phyloP scores from a whole-genome alignment of 2,888 invertebrate genomes.

The Drosophila sordidula region DNA sequence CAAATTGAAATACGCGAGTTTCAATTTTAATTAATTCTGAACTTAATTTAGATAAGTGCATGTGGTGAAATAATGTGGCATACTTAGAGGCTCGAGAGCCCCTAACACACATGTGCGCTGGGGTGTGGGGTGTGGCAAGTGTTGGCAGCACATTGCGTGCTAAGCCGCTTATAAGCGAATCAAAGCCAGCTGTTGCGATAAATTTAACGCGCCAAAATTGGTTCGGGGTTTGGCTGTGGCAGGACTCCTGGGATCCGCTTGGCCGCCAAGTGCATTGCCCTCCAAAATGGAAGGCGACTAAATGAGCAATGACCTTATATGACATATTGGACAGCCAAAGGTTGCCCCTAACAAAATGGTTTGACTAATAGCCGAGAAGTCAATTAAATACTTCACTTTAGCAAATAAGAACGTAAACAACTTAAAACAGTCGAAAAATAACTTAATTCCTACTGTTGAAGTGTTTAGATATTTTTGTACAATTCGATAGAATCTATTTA shows the following conservation, averaged over 20 bases:
- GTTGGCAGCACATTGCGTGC: conserved; percentile 32
- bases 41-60: conserved; percentile 60
- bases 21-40: conserved; percentile 63
- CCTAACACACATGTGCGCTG: conserved; percentile 8
- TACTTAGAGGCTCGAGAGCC: conserved; percentile 10
- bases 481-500: too few relatives aligned
- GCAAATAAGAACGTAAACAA: too few relatives aligned
- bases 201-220: conserved; percentile 32
- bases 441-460: too few relatives aligned
- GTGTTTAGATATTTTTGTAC: too few relatives aligned
- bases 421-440: too few relatives aligned
- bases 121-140: conserved; percentile 13
- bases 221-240: neutral
- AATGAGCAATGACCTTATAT: too few relatives aligned
- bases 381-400: too few relatives aligned
- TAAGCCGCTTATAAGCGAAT: conserved; percentile 57
- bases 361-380: too few relatives aligned
- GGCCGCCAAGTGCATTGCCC: conserved; percentile 5
- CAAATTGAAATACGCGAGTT: conserved; percentile 49
- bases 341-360: too few relatives aligned
- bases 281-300: too few relatives aligned
- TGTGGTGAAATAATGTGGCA: conserved; percentile 43
- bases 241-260: conserved; percentile 4
- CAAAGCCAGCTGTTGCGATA: conserved; percentile 42
- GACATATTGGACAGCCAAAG: too few relatives aligned